Base-by-base conservation (phyloP, 2,113 vertebrate species). In the Bufo gargarizans region DNA sequence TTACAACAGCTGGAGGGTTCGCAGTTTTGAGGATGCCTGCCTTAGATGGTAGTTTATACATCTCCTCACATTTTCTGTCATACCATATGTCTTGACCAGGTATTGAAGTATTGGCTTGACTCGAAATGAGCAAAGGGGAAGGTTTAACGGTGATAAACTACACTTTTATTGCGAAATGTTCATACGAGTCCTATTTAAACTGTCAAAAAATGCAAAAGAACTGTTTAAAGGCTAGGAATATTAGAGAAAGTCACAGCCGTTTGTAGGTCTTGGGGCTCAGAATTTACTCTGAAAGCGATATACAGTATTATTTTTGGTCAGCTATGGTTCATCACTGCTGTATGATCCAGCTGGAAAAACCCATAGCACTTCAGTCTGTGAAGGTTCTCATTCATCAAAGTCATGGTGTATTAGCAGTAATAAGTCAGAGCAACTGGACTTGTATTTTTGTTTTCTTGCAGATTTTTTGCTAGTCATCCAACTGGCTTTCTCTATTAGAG, bases 11-110 rank as follows among this genome's bases (percentile, higher is more conserved):
- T 33, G 33, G 33, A 33, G 33, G 33, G 33, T 1, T 1, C 33
- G 33, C 33, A 33, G 33, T 33, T 33, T 33, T 33, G 33, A 33
- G 33, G 33, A 33, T 33, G 33, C 33, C 33, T 33, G 69, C 71
- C 69, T 76, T 65, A 72, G 69, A 82, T 88, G 43, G 19, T 13
- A 61, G 19, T 45, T 76, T 45, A 88, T 20, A 47, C 47, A 87
- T 80, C 45, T 33, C 9, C 10, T 58, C 80, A 20, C 43, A 47
- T 20, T 4, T 4, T 10, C 49, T 55, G n/a, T 50, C 77, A 78
- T 17, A 4, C 43, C 8, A 17, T 13, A 47, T 61, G 61, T 47
- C 79, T 61, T 61, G 56, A 61, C 22, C 56, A 61, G 56, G n/a
- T 84, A 55, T 84, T 82, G 13, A 65, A 82, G 80, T 56, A 47